phyloP scores from a whole-genome alignment of 2,888 invertebrate genomes.

The Ophion slaviceki region DNA sequence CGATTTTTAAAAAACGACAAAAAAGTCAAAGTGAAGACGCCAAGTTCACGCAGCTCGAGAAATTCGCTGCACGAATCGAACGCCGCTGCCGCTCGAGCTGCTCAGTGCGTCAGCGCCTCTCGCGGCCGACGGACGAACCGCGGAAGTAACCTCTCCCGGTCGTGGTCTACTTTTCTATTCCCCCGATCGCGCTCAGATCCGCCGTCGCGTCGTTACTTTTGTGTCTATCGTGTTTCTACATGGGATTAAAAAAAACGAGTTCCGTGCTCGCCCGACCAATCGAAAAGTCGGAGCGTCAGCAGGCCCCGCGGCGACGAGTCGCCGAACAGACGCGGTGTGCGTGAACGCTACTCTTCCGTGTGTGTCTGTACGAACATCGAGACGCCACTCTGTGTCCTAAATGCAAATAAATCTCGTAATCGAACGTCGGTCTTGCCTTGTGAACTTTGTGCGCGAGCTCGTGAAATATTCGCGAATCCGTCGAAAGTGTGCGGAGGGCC shows the following conservation, averaged over 20 bases:
- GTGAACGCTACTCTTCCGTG: neutral
- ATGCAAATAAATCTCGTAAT: neutral
- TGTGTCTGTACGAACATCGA: neutral
- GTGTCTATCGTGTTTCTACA: neutral
- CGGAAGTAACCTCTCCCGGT: neutral
- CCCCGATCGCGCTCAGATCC: neutral
- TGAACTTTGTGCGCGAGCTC: neutral
- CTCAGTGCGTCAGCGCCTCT: neutral
- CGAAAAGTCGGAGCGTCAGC: neutral
- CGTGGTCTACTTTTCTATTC: neutral
- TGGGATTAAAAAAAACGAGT: neutral
- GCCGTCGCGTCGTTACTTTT: neutral
- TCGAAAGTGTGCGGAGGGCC: neutral
- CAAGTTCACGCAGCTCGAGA: neutral
- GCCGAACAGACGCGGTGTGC: neutral
- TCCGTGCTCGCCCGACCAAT: neutral
- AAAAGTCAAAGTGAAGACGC: neutral
- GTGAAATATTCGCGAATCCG: neutral
- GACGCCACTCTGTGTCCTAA: neutral
- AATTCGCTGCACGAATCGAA: neutral
- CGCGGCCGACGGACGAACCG: neutral
- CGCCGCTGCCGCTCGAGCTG: neutral
- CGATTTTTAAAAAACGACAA: neutral
- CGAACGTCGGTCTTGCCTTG: neutral
- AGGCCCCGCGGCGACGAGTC: neutral